Conservation (phyloP, 2,113 vertebrate species). For the Oceanites oceanicus region DNA sequence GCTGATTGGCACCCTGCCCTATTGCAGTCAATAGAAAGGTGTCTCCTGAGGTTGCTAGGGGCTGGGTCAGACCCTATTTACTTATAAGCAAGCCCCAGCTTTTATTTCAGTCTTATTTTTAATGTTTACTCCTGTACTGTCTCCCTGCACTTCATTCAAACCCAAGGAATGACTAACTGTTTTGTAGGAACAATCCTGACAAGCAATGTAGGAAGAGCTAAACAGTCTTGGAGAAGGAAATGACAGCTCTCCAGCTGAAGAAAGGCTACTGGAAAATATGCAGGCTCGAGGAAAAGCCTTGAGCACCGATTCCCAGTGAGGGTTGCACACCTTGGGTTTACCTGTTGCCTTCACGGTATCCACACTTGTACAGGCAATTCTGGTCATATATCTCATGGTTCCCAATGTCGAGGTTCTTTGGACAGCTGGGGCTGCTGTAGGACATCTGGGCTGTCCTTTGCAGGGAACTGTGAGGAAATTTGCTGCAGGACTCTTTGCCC, state of each 20-base stretch:
- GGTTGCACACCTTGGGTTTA: not conserved
- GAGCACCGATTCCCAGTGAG: fast-evolving
- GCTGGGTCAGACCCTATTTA: not conserved
- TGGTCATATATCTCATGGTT: fast-evolving
- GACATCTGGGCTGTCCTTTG: not conserved
- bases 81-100: not conserved
- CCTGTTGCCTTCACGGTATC: not conserved
- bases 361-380: not conserved
- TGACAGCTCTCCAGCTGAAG: not conserved
- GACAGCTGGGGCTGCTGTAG: not conserved
- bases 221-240: not conserved
- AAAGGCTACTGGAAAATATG: not conserved
- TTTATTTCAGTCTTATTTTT: not conserved
- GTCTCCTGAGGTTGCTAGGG: not conserved
- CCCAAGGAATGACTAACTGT: not conserved
- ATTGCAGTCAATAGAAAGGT: not conserved
- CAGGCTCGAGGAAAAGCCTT: fast-evolving
- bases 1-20: not conserved
- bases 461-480: not conserved
- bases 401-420: fast-evolving
- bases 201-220: not conserved
- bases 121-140: not conserved
- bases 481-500: not conserved
- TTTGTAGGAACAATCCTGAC: not conserved
- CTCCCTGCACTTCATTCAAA: not conserved